Evolutionary conservation across 2,888 invertebrate species (phyloP).

Genomic region (Caenorhabditis imperialis): DNA sequence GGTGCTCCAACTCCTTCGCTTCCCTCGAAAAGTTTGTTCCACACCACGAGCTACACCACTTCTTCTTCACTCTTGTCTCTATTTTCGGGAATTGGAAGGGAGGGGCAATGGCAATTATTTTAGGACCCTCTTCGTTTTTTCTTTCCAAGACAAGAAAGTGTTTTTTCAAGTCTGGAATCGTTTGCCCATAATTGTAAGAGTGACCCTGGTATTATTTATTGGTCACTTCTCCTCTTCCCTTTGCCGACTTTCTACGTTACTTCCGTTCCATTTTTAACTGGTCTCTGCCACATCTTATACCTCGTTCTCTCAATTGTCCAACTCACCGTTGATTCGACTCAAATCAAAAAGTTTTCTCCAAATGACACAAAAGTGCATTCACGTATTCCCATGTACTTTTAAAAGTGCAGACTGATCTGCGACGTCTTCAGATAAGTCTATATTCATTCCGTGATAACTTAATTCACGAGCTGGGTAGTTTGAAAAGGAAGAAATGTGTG

Average conservation of each 20-base stretch:
- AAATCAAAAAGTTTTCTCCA: no score
- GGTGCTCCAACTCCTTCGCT: neutral
- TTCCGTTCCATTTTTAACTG: constrained; percentile 10
- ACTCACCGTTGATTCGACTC: neutral
- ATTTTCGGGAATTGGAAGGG: neutral
- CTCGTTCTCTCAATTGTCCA: no score
- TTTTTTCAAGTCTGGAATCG: neutral
- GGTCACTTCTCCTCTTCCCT: constrained; percentile 26
- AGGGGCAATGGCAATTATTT: constrained; percentile 19
- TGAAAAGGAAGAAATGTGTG: no score
- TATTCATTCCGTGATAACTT: no score
- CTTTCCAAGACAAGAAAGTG: neutral
- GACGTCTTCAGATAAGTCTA: no score
- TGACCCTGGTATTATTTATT: constrained; percentile 32
- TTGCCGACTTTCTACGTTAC: constrained; percentile 17
- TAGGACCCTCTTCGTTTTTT: neutral
- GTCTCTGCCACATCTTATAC: no score
- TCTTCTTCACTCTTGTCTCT: neutral
- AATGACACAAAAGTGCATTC: no score
- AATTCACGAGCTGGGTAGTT: no score
- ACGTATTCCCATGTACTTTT: no score
- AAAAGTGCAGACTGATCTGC: no score
- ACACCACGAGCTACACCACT: constrained; percentile 4
- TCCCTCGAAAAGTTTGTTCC: constrained; percentile 38
- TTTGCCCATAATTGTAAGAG: neutral